Conservation (phyloP, 1,140 invertebrate genomes). For the Metopolophium dirhodum region DNA sequence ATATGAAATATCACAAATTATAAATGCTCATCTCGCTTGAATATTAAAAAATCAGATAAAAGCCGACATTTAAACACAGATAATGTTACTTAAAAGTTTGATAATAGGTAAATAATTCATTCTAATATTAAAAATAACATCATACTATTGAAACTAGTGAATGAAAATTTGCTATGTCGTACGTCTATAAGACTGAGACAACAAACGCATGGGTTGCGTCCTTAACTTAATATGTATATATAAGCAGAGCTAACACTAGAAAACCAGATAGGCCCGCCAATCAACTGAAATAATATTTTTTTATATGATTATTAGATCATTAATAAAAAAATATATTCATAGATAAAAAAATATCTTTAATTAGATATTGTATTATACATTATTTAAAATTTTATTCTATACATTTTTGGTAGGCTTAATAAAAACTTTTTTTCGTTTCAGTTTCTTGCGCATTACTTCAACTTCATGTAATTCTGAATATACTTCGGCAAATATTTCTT, state of each 20-base stretch:
- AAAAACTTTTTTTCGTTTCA: slow-evolving; percentile 73
- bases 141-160: too few relatives aligned
- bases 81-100: too few relatives aligned
- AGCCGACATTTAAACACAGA: too few relatives aligned
- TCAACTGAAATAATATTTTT: neutral
- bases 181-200: too few relatives aligned
- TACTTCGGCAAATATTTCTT: slow-evolving; percentile 83
- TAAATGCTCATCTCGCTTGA: too few relatives aligned
- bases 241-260: neutral
- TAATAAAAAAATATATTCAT: neutral
- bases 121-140: too few relatives aligned
- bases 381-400: slow-evolving; percentile 61
- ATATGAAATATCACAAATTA: too few relatives aligned
- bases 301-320: neutral
- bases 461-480: slow-evolving; percentile 76
- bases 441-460: slow-evolving; percentile 71
- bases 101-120: too few relatives aligned
- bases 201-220: too few relatives aligned
- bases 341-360: neutral
- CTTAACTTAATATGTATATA: too few relatives aligned
- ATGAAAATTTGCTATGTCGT: too few relatives aligned
- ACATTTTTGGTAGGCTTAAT: slow-evolving; percentile 70
- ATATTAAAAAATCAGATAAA: too few relatives aligned
- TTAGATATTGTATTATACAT: neutral
- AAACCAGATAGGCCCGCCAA: neutral